Evolutionary conservation across 35 echinoderm and acorn worm species (phyloP), one percentile per base, ranked within the genome.

Genomic region (Heliocidaris tuberculata): DNA sequence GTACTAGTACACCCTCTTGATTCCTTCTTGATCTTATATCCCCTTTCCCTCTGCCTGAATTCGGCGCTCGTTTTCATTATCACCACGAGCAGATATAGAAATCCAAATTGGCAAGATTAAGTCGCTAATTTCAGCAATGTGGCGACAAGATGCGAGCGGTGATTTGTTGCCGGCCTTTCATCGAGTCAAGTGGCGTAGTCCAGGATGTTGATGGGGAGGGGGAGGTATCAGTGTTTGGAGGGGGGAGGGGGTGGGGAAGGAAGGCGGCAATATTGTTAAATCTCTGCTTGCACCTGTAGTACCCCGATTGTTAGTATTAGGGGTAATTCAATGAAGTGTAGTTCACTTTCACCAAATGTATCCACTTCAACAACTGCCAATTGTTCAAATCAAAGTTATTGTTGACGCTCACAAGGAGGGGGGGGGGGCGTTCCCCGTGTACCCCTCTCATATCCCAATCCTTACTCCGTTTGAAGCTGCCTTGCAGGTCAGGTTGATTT

Each of bases 81-180:
- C 65, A 78, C 65, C 65, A 8, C 65, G 65, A 78, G 65, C 65
- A 78, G 65, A 78, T 78, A 78, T 78, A 78, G 65, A 78, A 78
- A 78, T 78, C 27, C 65, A 78, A 78, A 78, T 78, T 78, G 65
- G 65, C 65, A 78, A 27, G 65, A 78, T 78, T 78, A 78, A 78
- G 65, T 78, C 65, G 65, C 65, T 78, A 78, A 78, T 78, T 78
- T 78, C 65, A 78, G 65, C 65, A 17, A 24, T 24, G 21, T 78
- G 65, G 65, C 65, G 65, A 78, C 65, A 78, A 21, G 65, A 78
- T 78, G 65, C 27, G 19, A 78, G 65, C 21, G 7, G 65, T n/a
- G 65, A 78, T 78, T n/a, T 78, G 65, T 24, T 78, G 65, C 4
- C 21, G 8, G 21, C 27, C 65, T 78, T n/a, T 78, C 65, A 78